A percentile compares a stretch with the other conserved stretches of the same genome.
Evolutionary conservation across 2,888 invertebrate genomes (phyloP).

Genomic region (Drosophila emarginata): DNA sequence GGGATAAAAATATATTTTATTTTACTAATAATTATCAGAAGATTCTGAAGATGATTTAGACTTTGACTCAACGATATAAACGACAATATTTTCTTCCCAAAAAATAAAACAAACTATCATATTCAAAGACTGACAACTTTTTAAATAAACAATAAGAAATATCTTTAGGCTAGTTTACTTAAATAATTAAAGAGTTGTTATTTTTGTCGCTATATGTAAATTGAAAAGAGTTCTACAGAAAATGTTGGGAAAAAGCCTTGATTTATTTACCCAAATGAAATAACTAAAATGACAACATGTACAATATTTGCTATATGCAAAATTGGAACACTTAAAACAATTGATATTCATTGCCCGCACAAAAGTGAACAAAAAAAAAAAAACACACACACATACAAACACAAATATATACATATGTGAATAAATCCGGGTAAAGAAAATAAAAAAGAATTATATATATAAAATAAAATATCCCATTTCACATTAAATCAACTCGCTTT

Average conservation of each 20-base stretch:
- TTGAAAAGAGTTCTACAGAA: not conserved
- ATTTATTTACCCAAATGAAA: constrained; percentile 3
- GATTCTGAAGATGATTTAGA: no score
- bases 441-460: constrained; percentile 35
- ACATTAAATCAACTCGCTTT: constrained; percentile 59
- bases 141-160: not conserved
- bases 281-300: not conserved
- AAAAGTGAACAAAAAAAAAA: constrained; percentile 9
- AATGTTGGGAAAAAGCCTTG: not conserved
- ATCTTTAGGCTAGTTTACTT: not conserved
- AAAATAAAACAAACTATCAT: no score
- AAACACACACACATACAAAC: constrained; percentile 5
- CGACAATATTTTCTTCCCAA: no score
- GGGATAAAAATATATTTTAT: no score
- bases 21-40: no score
- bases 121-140: no score
- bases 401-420: constrained; percentile 29
- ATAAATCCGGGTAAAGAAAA: constrained; percentile 32
- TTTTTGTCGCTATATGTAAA: not conserved
- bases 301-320: constrained; percentile 7
- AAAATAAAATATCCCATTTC: constrained; percentile 54
- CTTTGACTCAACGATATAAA: no score
- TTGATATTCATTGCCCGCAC: constrained; percentile 37
- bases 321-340: constrained; percentile 26
- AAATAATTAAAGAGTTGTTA: not conserved